Conservation (phyloP, 2,113 vertebrate genomes). For the Panthera leo region DNA sequence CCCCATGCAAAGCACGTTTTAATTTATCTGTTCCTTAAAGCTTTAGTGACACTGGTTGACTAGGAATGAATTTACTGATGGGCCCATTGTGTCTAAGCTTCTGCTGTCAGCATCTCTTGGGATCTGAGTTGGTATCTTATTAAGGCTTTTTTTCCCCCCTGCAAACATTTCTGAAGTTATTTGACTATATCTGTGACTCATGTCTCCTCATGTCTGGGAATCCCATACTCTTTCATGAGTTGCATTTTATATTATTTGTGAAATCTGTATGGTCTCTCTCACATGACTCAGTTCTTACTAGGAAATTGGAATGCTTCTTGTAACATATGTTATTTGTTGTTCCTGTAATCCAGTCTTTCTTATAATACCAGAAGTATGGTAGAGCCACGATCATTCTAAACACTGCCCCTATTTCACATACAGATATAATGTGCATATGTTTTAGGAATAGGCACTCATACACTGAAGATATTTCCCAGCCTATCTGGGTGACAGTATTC, state of each 20-base stretch:
- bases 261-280: constrained; percentile 32
- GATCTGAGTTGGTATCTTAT: constrained; percentile 38
- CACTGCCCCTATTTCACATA: neutral
- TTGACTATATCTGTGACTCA: neutral
- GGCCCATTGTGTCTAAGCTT: neutral
- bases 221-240: constrained; percentile 11
- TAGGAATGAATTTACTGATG: constrained; percentile 33
- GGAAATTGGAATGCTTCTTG: constrained; percentile 44
- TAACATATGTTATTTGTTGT: constrained; percentile 45
- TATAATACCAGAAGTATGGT: neutral
- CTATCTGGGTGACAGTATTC: neutral
- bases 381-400: neutral
- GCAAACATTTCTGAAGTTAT: constrained; percentile 38
- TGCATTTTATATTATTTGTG: constrained; percentile 51
- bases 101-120: neutral
- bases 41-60: constrained; percentile 45
- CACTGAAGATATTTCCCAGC: neutral
- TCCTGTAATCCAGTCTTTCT: neutral
- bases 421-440: neutral
- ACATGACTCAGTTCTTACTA: constrained; percentile 36
- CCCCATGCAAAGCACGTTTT: constrained; percentile 70
- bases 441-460: neutral
- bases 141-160: neutral
- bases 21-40: constrained; percentile 73
- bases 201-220: constrained; percentile 38